A percentile compares a stretch with the other conserved stretches of the same genome.
These are phyloP conservation scores for Steromphala cineraria DNA, from an alignment of 2,888 invertebrate genomes.

Conservation along the genomic window DNA sequence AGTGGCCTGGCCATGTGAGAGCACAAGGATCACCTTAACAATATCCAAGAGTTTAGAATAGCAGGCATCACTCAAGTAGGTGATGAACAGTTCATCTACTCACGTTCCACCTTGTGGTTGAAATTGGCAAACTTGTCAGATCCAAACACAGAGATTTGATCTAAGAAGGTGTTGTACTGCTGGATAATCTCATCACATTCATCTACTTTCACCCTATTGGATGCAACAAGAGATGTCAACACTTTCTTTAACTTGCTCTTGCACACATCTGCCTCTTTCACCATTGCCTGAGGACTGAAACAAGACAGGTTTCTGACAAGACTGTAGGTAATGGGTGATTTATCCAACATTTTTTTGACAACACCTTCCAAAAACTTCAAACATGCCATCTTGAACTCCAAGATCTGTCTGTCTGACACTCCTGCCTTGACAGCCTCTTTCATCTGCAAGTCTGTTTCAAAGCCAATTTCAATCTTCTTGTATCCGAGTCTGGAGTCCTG, in stretches of 20 bases:
- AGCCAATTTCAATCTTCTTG: conserved; percentile 31
- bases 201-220: no score
- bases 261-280: no score
- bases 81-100: no score
- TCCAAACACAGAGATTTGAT: no score
- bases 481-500: background rate
- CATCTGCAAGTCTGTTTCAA: conserved; percentile 20
- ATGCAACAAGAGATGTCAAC: no score
- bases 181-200: no score
- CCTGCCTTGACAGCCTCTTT: conserved; percentile 22
- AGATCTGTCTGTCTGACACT: conserved; percentile 18
- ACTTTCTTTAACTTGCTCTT: no score
- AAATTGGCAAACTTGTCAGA: no score
- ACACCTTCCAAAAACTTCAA: conserved; percentile 12
- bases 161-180: no score
- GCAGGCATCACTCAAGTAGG: no score
- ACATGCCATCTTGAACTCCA: conserved; percentile 30
- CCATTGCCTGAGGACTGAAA: conserved; percentile 31
- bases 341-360: conserved; percentile 19
- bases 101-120: no score
- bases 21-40: conserved; percentile 19
- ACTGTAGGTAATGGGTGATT: conserved; percentile 23
- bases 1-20: conserved; percentile 53
- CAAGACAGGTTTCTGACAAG: conserved; percentile 25
- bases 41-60: no score